Evolutionary conservation across 1,140 invertebrate species (phyloP), one percentile per base, ranked within the genome.

Genomic region (Lutraria rhynchaena): DNA sequence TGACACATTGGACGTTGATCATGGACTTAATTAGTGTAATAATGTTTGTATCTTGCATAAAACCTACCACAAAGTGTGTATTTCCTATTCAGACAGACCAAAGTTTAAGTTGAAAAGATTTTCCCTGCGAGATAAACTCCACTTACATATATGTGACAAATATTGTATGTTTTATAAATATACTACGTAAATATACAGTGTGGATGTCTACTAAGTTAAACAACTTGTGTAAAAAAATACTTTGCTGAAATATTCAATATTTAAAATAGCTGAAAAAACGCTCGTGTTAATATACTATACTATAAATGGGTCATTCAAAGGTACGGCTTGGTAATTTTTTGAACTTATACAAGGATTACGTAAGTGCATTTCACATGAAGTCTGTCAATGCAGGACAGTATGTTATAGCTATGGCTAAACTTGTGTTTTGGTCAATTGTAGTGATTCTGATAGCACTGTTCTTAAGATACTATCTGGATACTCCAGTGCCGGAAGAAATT

Each of bases 401-500:
- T 46, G 27, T 49, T 22, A 13, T 60, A 19, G 49, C 27, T 33
- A 63, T 81, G 69, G 46, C 69, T 7, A 57, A 46, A 29, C 35
- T 81, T 17, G 51, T 57, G 22, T 74, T 81, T 53, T 74, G 78
- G 65, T 46, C 78, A 19, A 29, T 81, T 7, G 11, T 81, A 15
- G 69, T 81, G 1, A 51, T 74, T 19, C 67, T 81, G 3, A 60
- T 74, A 24, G 67, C 69, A 29, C 19, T 81, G 27, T 81, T 81
- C 44, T 17, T 81, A 0, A 63, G 70, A 27, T 81, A 81, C 51
- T 81, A 65, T 51, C 37, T 63, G 29, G 78, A 81, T 35, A 71
- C 78, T 7, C 67, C 67, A 4, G 69, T 81, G 3, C 78, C 78
- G 2, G 70, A 81, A 44, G 78, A 81, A 22, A 81, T 81, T 24